Evolutionary conservation across 2,113 vertebrate genomes (phyloP).

Genomic region (Sturnira hondurensis): DNA sequence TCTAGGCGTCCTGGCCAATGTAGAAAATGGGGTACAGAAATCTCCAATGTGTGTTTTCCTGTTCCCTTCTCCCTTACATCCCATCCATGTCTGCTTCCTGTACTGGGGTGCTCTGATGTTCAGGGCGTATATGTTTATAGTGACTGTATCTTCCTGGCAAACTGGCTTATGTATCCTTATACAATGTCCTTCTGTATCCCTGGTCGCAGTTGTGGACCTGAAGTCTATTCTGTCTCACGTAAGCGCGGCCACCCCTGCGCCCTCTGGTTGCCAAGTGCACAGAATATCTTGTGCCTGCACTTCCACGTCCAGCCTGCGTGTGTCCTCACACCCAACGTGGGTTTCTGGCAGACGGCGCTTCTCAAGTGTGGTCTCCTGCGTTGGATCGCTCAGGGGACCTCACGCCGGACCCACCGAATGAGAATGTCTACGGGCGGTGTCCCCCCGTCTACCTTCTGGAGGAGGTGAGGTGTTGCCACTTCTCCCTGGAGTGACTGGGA

Average conservation of each 20-base stretch:
- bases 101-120: neutral
- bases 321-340: neutral
- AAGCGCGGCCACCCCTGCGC: neutral
- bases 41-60: neutral
- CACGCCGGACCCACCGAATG: neutral
- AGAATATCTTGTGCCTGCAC: neutral
- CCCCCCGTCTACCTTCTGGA: neutral
- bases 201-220: too few relatives aligned
- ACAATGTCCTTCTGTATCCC: too few relatives aligned
- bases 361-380: neutral
- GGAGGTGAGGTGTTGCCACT: neutral
- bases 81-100: neutral
- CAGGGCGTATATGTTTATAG: rapidly evolving
- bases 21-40: neutral
- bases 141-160: too few relatives aligned
- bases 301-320: neutral
- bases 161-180: too few relatives aligned
- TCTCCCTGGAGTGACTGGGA: neutral
- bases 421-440: neutral
- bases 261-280: neutral
- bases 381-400: neutral
- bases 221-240: too few relatives aligned
- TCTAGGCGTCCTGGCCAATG: neutral
- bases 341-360: neutral
- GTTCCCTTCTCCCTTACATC: neutral